phyloP scores from a whole-genome alignment of 2,797 vertebrate species.

The Scolopax bukidnonensis region DNA sequence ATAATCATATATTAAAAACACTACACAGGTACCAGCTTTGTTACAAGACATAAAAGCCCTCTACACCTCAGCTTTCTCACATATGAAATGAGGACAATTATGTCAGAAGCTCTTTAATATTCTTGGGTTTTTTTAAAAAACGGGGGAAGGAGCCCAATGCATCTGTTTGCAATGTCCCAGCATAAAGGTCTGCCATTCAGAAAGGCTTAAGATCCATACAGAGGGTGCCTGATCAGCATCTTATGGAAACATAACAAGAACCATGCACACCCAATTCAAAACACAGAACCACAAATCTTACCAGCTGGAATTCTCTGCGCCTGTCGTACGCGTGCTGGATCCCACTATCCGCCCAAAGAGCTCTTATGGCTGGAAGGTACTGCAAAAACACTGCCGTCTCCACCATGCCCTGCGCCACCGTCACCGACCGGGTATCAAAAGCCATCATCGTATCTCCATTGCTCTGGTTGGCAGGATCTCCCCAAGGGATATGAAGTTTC shows the following conservation, averaged over 20 bases:
- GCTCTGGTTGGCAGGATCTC: constrained; percentile 86
- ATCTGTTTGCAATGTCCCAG: background rate
- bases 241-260: background rate
- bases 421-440: constrained; percentile 89
- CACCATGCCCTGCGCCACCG: constrained; percentile 87
- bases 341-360: constrained; percentile 90
- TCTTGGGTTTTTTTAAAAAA: background rate
- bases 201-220: fast-evolving
- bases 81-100: constrained; percentile 3
- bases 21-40: background rate
- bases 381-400: constrained; percentile 86
- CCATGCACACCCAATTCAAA: fast-evolving
- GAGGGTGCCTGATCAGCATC: fast-evolving
- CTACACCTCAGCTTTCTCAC: background rate
- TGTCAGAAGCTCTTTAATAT: background rate
- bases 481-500: constrained; percentile 98
- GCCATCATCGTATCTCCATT: constrained; percentile 91
- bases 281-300: constrained; percentile 67
- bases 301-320: constrained; percentile 97
- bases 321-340: constrained; percentile 95
- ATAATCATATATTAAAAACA: background rate
- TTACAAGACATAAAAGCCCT: background rate
- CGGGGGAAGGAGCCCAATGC: background rate
- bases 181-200: background rate
- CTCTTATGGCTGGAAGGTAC: constrained; percentile 86